phyloP scores from a whole-genome alignment of 2,888 invertebrate species.

The Lamellibrachia satsuma region DNA sequence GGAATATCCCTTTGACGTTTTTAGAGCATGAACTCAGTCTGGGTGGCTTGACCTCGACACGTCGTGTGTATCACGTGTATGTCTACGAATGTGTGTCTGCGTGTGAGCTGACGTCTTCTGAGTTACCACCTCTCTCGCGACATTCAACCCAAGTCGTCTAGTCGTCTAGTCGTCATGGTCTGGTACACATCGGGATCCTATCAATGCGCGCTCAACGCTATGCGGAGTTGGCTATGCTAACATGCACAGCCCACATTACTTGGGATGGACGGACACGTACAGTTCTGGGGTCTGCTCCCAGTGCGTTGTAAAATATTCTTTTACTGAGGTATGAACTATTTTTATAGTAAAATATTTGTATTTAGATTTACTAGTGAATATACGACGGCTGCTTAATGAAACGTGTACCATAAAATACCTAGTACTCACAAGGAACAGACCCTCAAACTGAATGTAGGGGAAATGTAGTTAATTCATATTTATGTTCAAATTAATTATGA shows the following conservation, averaged over 20 bases:
- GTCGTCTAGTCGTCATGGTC: not conserved
- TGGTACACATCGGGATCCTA: not conserved
- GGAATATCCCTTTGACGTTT: not conserved
- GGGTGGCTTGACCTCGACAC: not conserved
- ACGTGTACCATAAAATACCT: not conserved
- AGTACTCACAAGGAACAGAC: not conserved
- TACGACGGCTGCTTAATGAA: too few species aligned
- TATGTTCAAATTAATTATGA: not conserved
- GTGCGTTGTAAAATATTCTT: too few species aligned
- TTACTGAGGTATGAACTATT: too few species aligned
- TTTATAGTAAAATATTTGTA: too few species aligned
- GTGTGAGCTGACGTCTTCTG: not conserved
- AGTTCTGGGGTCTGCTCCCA: too few species aligned
- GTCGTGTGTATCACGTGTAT: not conserved
- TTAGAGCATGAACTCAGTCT: not conserved
- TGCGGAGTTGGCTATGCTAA: not conserved
- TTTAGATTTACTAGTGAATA: too few species aligned
- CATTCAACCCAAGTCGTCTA: not conserved
- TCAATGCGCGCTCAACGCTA: not conserved
- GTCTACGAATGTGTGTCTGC: not conserved
- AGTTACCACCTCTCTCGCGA: not conserved
- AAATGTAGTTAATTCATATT: not conserved
- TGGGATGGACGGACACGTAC: too few species aligned
- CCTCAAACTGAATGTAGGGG: not conserved
- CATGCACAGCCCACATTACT: not conserved